These are phyloP conservation scores for Cheiracanthium punctorium DNA, from an alignment of 2,888 invertebrate genomes.

Conservation along the genomic window DNA sequence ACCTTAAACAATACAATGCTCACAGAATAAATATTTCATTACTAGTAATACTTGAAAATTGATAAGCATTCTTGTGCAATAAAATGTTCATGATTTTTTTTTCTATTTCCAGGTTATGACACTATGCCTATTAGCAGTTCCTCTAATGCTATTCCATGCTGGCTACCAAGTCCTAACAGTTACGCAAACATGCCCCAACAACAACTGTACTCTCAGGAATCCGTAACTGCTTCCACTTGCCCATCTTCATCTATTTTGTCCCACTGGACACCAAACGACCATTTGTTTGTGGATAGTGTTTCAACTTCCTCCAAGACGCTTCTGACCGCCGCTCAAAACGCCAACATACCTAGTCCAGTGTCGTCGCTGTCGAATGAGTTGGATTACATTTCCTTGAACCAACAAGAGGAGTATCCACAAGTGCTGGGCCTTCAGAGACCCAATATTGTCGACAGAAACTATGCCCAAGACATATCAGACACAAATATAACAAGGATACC, in stretches of 20 bases:
- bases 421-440: not conserved
- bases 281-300: conserved; percentile 15
- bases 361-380: conserved; percentile 32
- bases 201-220: conserved; percentile 40
- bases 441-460: not conserved
- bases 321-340: not conserved
- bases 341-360: conserved; percentile 8
- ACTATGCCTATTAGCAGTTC: conserved; percentile 21
- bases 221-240: not conserved
- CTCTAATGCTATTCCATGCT: conserved; percentile 36
- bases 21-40: no score
- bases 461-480: not conserved
- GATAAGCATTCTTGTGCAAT: no score
- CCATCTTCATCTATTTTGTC: conserved; percentile 16
- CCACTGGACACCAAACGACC: conserved; percentile 27
- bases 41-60: no score
- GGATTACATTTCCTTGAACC: conserved; percentile 36
- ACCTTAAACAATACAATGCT: no score
- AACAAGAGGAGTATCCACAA: conserved; percentile 12
- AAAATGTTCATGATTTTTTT: no score
- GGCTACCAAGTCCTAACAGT: conserved; percentile 31
- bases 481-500: not conserved
- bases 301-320: not conserved
- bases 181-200: conserved; percentile 30
- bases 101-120: conserved; percentile 37